Conservation (phyloP, 2,888 invertebrate species). For the Synergus gifuensis region DNA sequence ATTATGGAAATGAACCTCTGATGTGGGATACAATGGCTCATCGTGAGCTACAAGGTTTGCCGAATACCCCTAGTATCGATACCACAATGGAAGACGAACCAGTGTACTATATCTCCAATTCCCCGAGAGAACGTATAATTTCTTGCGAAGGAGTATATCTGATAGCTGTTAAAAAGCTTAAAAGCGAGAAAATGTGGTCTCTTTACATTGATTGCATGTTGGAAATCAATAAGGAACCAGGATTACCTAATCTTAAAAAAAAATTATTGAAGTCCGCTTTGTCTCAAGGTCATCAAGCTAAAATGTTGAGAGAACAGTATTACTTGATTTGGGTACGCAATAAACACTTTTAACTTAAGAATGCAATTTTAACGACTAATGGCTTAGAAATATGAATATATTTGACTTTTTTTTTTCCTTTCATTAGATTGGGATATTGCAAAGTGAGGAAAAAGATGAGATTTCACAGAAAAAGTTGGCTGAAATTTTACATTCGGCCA, state of each 20-base stretch:
- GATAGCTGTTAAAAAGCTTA: conserved; percentile 78
- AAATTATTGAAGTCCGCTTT: conserved; percentile 79
- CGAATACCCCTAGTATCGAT: neutral
- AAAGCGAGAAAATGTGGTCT: conserved; percentile 80
- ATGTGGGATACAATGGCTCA: conserved; percentile 83
- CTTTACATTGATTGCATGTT: conserved; percentile 81
- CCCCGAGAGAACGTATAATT: conserved; percentile 77
- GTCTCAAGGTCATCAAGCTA: conserved; percentile 78
- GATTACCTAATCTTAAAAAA: conserved; percentile 77
- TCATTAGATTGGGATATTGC: conserved; percentile 69
- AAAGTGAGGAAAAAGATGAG: conserved; percentile 62
- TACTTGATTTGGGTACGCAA: conserved; percentile 78
- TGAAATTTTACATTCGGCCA: conserved; percentile 76
- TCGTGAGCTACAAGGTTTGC: conserved; percentile 79
- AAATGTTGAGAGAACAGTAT: conserved; percentile 78
- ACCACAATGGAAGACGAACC: conserved; percentile 55
- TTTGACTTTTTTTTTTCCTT: conserved; percentile 42
- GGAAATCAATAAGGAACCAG: conserved; percentile 79
- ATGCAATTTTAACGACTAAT: too few relatives aligned
- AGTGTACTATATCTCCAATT: conserved; percentile 34
- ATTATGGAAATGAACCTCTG: conserved; percentile 79
- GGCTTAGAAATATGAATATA: neutral
- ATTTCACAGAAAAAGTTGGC: conserved; percentile 66
- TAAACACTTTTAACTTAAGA: neutral
- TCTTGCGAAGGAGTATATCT: conserved; percentile 79